Evolutionary conservation across 1,140 invertebrate genomes (phyloP).

Genomic region (Brachionus sp.): DNA sequence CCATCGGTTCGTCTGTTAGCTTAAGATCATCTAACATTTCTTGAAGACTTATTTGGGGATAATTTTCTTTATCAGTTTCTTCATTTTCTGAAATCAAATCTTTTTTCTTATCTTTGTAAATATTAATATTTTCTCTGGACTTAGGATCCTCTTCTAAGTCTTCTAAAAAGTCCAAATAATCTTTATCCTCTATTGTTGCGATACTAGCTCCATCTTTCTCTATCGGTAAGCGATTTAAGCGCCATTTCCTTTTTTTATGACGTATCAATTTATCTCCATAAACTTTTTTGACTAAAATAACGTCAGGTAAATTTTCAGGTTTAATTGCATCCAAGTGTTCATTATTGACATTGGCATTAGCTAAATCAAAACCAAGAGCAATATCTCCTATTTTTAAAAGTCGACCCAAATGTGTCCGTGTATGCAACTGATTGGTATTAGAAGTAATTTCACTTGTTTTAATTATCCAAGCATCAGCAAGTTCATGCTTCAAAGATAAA

Average conservation of each 20-base stretch:
- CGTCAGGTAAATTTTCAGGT: slow-evolving; percentile 72
- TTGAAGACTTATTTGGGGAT: slow-evolving; percentile 81
- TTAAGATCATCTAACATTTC: slow-evolving; percentile 94
- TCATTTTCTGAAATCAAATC: background rate
- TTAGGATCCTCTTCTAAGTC: slow-evolving; percentile 91
- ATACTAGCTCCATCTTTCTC: slow-evolving; percentile 66
- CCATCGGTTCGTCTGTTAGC: slow-evolving; percentile 53
- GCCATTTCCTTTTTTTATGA: slow-evolving; percentile 79
- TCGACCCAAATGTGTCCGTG: slow-evolving; percentile 86
- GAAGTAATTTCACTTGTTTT: slow-evolving; percentile 80
- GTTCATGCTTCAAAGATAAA: slow-evolving; percentile 68
- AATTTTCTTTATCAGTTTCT: slow-evolving; percentile 65
- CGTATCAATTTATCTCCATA: slow-evolving; percentile 72
- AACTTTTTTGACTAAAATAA: slow-evolving; percentile 86
- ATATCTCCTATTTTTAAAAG: slow-evolving; percentile 86
- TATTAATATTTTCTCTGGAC: slow-evolving; percentile 84
- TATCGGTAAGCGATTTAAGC: slow-evolving; percentile 75
- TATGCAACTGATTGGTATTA: slow-evolving; percentile 60
- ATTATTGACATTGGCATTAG: slow-evolving; percentile 85
- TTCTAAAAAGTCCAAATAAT: slow-evolving; percentile 91
- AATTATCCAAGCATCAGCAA: slow-evolving; percentile 90
- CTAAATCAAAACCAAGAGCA: slow-evolving; percentile 81
- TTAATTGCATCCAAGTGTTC: slow-evolving; percentile 74
- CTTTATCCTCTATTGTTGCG: slow-evolving; percentile 66
- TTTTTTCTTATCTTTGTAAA: slow-evolving; percentile 54